Conservation (phyloP, 1,140 invertebrate genomes). For the Drosophila sulfurigaster region DNA sequence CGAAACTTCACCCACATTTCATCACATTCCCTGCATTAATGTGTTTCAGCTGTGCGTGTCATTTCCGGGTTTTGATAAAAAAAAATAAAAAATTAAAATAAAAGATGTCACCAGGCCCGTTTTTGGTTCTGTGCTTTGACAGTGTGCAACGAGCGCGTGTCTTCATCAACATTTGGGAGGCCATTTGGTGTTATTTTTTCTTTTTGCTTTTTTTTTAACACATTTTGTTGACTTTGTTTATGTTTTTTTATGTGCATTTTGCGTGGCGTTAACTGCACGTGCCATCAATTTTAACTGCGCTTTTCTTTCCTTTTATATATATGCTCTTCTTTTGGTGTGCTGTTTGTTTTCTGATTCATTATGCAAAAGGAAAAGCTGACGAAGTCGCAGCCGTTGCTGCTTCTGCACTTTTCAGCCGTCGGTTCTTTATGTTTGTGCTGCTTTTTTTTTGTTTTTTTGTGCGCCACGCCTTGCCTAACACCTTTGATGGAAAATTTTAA, state of each 20-base stretch:
- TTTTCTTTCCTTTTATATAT: slow-evolving; percentile 45
- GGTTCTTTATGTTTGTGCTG: neutral
- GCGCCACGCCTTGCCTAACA: slow-evolving; percentile 39
- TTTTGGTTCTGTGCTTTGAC: slow-evolving; percentile 20
- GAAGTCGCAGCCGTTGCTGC: neutral
- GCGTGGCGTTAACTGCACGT: slow-evolving; percentile 77
- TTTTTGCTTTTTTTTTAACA: slow-evolving; percentile 61
- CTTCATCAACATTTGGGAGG: slow-evolving; percentile 64
- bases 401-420: slow-evolving; percentile 4
- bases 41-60: slow-evolving; percentile 55
- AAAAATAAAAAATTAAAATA: slow-evolving; percentile 17
- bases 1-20: neutral
- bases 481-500: slow-evolving; percentile 53
- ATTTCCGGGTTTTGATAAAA: slow-evolving; percentile 65
- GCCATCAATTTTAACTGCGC: slow-evolving; percentile 78
- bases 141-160: slow-evolving; percentile 32
- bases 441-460: neutral
- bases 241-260: slow-evolving; percentile 77
- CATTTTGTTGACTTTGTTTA: slow-evolving; percentile 49
- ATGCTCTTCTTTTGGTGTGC: slow-evolving; percentile 19
- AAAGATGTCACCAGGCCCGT: slow-evolving; percentile 40
- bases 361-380: slow-evolving; percentile 28
- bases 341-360: slow-evolving; percentile 60
- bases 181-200: slow-evolving; percentile 46
- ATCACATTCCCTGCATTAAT: slow-evolving; percentile 27